Evolutionary conservation across 1,140 invertebrate genomes (phyloP).

Genomic region (Hypsibius dujardini): DNA sequence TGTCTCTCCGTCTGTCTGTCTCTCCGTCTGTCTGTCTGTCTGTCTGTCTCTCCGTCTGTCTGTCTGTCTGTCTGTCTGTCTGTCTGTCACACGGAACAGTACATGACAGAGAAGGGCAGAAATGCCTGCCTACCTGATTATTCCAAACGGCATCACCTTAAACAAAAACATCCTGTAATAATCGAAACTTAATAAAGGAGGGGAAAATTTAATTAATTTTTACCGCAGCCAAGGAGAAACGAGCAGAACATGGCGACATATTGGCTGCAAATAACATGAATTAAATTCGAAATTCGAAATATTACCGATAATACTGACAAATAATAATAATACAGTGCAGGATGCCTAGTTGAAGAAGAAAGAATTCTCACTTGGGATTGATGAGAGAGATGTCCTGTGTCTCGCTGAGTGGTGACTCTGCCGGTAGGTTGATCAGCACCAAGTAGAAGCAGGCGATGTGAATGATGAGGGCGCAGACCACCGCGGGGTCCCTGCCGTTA

Average conservation of each 20-base stretch:
- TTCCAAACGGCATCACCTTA: constrained; percentile 69
- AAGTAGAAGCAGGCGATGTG: constrained; percentile 60
- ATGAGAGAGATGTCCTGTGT: constrained; percentile 43
- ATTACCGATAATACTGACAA: neutral
- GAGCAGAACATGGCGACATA: constrained; percentile 66
- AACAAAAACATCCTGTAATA: neutral
- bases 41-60: too few species aligned
- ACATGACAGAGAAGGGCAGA: neutral
- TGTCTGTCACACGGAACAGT: too few species aligned
- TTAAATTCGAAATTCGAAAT: neutral
- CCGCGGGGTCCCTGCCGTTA: constrained; percentile 67
- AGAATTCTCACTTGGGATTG: constrained; percentile 32
- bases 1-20: neutral
- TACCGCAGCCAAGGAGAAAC: constrained; percentile 74
- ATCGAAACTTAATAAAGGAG: neutral
- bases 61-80: too few species aligned
- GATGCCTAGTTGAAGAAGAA: neutral
- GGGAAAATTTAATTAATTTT: neutral
- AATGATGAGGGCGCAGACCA: constrained; percentile 59
- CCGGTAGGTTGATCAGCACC: constrained; percentile 70
- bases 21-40: neutral
- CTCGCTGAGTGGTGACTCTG: constrained; percentile 49
- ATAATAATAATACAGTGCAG: too few species aligned
- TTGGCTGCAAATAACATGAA: constrained; percentile 34
- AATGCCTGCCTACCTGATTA: constrained; percentile 44